phyloP scores from a whole-genome alignment of 1,140 invertebrate genomes.

The Drosophila guanche region DNA sequence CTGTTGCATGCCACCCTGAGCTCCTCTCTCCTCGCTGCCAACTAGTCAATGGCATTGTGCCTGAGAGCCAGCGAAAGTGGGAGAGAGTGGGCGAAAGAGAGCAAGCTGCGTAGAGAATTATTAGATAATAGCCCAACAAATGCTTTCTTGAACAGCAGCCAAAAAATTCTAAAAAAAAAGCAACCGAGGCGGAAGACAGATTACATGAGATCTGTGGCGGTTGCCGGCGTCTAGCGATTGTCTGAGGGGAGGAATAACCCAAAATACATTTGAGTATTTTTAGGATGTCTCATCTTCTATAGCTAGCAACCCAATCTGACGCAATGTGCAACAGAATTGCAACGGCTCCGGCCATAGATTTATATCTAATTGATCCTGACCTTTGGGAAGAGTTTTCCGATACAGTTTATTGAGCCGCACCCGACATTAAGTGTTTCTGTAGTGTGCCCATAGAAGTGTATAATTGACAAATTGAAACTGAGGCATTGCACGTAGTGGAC shows the following conservation, averaged over 20 bases:
- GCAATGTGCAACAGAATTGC: constrained; percentile 36
- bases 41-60: constrained; percentile 28
- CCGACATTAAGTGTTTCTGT: constrained; percentile 25
- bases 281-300: constrained; percentile 36
- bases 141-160: constrained; percentile 29
- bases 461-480: constrained; percentile 31
- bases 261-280: constrained; percentile 35
- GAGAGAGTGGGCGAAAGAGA: too few relatives aligned
- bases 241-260: constrained; percentile 21
- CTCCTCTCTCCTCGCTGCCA: not conserved
- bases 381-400: constrained; percentile 1
- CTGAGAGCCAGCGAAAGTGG: not conserved
- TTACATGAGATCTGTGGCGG: constrained; percentile 22
- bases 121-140: constrained; percentile 47
- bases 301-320: constrained; percentile 26
- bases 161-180: constrained; percentile 48
- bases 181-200: constrained; percentile 21
- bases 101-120: constrained; percentile 30
- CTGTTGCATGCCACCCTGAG: too few relatives aligned
- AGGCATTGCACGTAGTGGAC: not conserved
- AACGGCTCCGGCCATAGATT: not conserved
- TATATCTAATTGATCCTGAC: constrained; percentile 27
- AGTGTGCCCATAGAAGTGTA: constrained; percentile 42
- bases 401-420: constrained; percentile 11
- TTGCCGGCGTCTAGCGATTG: constrained; percentile 28